Evolutionary conservation across 2,888 invertebrate species (phyloP).

Genomic region (Dasypogon diadema): DNA sequence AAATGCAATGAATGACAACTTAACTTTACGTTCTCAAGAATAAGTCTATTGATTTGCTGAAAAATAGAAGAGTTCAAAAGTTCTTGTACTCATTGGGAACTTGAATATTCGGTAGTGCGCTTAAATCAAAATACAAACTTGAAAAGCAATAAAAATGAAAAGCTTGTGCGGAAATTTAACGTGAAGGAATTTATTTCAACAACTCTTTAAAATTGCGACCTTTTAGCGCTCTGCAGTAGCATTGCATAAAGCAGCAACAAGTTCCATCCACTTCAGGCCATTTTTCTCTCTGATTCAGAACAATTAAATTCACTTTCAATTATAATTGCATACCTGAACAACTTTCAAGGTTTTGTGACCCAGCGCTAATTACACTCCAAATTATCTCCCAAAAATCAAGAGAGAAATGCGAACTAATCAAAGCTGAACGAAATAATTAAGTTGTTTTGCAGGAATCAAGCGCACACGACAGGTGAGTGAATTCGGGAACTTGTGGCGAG

Average conservation of each 20-base stretch:
- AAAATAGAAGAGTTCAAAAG: no score
- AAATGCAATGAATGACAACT: no score
- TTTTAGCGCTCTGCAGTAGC: not conserved
- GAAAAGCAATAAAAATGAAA: no score
- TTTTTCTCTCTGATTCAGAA: not conserved
- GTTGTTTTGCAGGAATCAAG: not conserved
- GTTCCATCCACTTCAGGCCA: not conserved
- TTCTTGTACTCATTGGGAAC: no score
- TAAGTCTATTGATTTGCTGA: no score
- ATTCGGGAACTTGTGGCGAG: not conserved
- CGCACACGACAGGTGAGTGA: not conserved
- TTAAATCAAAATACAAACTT: no score
- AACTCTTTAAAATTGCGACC: no score
- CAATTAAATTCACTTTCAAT: not conserved
- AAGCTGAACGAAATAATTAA: not conserved
- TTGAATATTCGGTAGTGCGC: no score
- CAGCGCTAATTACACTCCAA: conserved; percentile 3
- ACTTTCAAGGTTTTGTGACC: conserved; percentile 3
- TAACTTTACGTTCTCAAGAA: no score
- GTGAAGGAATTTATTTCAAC: no score
- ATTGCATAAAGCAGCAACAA: not conserved
- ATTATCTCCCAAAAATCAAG: conserved; percentile 18
- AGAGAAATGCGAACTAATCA: not conserved
- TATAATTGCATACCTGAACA: not conserved
- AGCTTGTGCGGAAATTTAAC: no score